These are phyloP conservation scores for Cecidostiba fungosa DNA, from an alignment of 2,888 invertebrate genomes.

Conservation along the genomic window DNA sequence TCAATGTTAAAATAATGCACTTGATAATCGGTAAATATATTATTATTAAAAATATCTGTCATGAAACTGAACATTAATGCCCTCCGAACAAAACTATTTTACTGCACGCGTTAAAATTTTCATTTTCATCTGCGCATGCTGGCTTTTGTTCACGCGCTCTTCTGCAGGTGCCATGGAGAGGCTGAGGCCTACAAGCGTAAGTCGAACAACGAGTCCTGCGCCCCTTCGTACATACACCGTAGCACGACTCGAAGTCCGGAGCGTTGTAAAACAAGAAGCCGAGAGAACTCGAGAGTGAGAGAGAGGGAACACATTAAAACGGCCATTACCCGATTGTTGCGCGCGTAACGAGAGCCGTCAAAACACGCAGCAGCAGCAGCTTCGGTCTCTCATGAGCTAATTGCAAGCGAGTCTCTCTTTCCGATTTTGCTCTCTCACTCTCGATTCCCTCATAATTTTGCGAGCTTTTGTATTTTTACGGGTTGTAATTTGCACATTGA, in stretches of 20 bases:
- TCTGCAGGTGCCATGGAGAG: constrained; percentile 64
- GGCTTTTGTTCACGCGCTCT: constrained; percentile 40
- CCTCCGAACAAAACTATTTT: neutral
- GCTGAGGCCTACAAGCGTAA: constrained; percentile 59
- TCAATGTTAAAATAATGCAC: too few relatives aligned
- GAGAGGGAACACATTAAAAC: constrained; percentile 36
- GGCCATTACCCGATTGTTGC: constrained; percentile 55
- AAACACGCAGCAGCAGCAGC: constrained; percentile 37
- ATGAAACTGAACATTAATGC: neutral
- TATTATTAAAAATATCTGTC: too few relatives aligned
- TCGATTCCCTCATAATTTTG: neutral
- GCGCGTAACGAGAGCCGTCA: constrained; percentile 57
- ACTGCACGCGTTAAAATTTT: neutral
- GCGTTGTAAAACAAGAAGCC: constrained; percentile 9
- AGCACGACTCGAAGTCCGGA: neutral
- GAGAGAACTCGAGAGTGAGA: constrained; percentile 29
- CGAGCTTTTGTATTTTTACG: neutral
- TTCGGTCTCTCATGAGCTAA: constrained; percentile 37
- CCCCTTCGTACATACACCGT: neutral
- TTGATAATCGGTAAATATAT: too few relatives aligned
- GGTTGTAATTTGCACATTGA: neutral
- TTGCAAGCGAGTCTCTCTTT: constrained; percentile 18
- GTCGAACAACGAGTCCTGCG: neutral
- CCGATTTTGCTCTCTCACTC: neutral
- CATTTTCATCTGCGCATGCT: constrained; percentile 67